These are phyloP conservation scores for Cosmorhoe ocellata DNA, from an alignment of 2,888 invertebrate species.

Conservation along the genomic window DNA sequence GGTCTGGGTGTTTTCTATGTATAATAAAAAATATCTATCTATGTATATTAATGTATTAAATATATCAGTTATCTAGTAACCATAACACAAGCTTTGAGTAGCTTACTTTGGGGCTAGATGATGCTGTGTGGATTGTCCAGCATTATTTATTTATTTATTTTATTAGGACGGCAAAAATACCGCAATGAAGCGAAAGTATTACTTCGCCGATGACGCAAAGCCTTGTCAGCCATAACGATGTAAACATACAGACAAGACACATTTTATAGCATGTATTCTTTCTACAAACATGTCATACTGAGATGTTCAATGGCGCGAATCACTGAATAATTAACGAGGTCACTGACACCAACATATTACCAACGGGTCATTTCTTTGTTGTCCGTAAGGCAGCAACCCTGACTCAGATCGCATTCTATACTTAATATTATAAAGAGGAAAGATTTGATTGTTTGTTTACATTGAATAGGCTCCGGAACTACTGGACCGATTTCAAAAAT, in stretches of 20 bases:
- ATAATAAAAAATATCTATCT: too few relatives aligned
- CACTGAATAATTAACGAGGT: constrained; percentile 34
- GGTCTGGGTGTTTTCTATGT: too few relatives aligned
- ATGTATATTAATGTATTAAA: too few relatives aligned
- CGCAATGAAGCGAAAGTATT: constrained; percentile 16
- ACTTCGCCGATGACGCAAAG: constrained; percentile 7
- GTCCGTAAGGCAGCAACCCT: constrained; percentile 12
- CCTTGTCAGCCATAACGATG: constrained; percentile 8
- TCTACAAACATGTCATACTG: background rate
- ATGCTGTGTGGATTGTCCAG: too few relatives aligned
- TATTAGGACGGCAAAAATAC: constrained; percentile 9
- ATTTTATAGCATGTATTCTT: background rate
- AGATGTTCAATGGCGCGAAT: constrained; percentile 18
- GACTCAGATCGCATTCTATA: constrained; percentile 25
- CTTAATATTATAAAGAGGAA: too few relatives aligned
- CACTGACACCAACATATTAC: constrained; percentile 35
- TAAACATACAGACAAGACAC: constrained; percentile 1
- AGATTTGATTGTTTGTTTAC: too few relatives aligned
- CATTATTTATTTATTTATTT: too few relatives aligned
- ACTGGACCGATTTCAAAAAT: too few relatives aligned
- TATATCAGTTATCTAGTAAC: too few relatives aligned
- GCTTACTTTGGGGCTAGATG: too few relatives aligned
- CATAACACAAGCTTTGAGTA: too few relatives aligned
- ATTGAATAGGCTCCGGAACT: too few relatives aligned
- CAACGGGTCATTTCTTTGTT: constrained; percentile 32